A percentile compares a stretch with the other conserved stretches of the same genome.
phyloP scores from a whole-genome alignment of 1,140 invertebrate species.

The Nymphalis io region DNA sequence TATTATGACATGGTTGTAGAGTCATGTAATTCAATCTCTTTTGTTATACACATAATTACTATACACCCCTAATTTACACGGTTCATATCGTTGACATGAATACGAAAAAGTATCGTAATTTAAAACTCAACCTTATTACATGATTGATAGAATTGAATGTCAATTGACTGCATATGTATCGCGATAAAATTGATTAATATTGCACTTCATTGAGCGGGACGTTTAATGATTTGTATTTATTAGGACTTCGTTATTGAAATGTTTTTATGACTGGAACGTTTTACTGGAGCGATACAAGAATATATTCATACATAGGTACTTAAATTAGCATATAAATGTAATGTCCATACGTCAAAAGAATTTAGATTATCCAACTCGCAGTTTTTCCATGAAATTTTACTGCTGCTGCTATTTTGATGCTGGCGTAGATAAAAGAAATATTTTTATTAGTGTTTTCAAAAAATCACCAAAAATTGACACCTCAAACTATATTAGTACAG shows the following conservation, averaged over 20 bases:
- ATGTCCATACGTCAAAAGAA: no score
- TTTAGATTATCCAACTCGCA: no score
- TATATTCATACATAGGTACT: no score
- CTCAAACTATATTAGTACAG: no score
- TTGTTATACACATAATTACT: constrained; percentile 52
- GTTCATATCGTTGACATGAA: constrained; percentile 12
- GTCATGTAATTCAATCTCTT: constrained; percentile 50
- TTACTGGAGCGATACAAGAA: background rate
- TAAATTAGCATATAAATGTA: no score
- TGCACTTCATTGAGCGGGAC: background rate
- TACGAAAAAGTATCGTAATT: constrained; percentile 1
- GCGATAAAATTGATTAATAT: constrained; percentile 10
- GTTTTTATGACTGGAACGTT: constrained; percentile 5
- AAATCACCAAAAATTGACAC: no score
- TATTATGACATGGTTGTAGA: background rate
- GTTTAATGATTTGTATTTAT: constrained; percentile 12
- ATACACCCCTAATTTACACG: constrained; percentile 31
- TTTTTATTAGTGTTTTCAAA: no score
- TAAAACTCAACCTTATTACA: constrained; percentile 6
- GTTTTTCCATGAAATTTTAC: no score
- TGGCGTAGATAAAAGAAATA: no score
- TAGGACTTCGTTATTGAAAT: background rate
- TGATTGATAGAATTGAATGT: background rate
- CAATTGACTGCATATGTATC: background rate
- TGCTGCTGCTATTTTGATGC: no score